A percentile compares a stretch with the other conserved stretches of the same genome.
These are phyloP conservation scores for Cliona cf. orientalis DNA, from an alignment of 37 sponge, comb jelly and placozoan species.

Conservation along the genomic window DNA sequence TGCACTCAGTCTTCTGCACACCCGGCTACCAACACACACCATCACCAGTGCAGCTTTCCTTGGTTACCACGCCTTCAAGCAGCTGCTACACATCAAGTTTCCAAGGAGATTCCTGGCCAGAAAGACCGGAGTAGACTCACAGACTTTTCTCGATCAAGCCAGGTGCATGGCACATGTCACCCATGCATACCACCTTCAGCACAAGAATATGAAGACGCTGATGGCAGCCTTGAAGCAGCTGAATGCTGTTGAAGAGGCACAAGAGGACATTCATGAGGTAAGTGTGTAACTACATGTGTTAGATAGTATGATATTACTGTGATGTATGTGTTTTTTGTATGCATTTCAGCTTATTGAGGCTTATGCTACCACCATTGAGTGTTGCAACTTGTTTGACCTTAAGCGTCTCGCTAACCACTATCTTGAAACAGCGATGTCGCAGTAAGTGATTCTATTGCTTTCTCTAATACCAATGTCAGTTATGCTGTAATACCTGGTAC, in stretches of 20 bases:
- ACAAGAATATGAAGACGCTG: conserved; percentile 51
- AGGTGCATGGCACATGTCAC: conserved; percentile 65
- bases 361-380: conserved; percentile 79
- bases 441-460: conserved; percentile 20
- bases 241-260: conserved; percentile 69
- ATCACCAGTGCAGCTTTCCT: not conserved
- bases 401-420: conserved; percentile 47
- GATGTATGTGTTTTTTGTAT: conserved; percentile 1
- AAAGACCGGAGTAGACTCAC: conserved; percentile 14
- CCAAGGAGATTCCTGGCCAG: conserved; percentile 36
- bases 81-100: conserved; percentile 58
- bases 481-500: not conserved
- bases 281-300: not conserved
- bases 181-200: conserved; percentile 77
- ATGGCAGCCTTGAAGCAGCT: conserved; percentile 75
- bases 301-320: not conserved
- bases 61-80: conserved; percentile 41
- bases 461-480: not conserved
- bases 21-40: conserved; percentile 37
- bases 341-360: conserved; percentile 72
- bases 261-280: conserved; percentile 73
- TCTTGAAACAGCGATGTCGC: conserved; percentile 35
- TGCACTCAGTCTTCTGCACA: conserved; percentile 49
- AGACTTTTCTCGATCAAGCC: conserved; percentile 60
- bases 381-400: conserved; percentile 68